These are phyloP conservation scores for Scaptomyza tumidula DNA, from an alignment of 2,888 invertebrate genomes.

Conservation along the genomic window DNA sequence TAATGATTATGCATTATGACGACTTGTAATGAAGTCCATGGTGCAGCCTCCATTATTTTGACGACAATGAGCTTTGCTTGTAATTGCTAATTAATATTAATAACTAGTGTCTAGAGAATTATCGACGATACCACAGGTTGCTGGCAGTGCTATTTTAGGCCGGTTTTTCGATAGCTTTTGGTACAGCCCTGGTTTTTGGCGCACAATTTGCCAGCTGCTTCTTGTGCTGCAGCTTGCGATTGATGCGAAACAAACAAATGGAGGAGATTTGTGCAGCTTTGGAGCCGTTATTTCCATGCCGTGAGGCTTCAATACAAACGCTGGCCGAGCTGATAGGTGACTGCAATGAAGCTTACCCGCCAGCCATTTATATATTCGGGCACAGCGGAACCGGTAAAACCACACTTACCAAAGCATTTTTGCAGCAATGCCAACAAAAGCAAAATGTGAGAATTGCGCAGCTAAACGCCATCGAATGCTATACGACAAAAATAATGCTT, in stretches of 20 bases:
- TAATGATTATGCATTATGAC: background rate
- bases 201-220: slow-evolving; percentile 27
- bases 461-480: slow-evolving; percentile 93
- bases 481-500: slow-evolving; percentile 90
- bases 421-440: slow-evolving; percentile 86
- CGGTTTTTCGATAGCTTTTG: background rate
- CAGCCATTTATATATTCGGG: slow-evolving; percentile 91
- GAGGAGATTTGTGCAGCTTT: slow-evolving; percentile 50
- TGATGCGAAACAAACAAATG: slow-evolving; percentile 47
- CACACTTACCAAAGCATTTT: slow-evolving; percentile 87
- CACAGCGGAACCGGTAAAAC: slow-evolving; percentile 94
- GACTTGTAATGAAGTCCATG: background rate
- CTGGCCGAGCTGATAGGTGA: slow-evolving; percentile 81
- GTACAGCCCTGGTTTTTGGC: slow-evolving; percentile 25
- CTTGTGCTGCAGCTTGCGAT: background rate
- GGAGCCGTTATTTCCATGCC: slow-evolving; percentile 79
- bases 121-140: background rate
- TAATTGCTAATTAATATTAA: background rate
- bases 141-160: background rate
- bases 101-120: background rate
- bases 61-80: background rate
- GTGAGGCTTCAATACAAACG: slow-evolving; percentile 70
- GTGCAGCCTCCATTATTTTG: background rate
- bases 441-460: slow-evolving; percentile 85
- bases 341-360: slow-evolving; percentile 87